Conservation (phyloP, 2,113 vertebrate genomes). For the Lophura nycthemera region DNA sequence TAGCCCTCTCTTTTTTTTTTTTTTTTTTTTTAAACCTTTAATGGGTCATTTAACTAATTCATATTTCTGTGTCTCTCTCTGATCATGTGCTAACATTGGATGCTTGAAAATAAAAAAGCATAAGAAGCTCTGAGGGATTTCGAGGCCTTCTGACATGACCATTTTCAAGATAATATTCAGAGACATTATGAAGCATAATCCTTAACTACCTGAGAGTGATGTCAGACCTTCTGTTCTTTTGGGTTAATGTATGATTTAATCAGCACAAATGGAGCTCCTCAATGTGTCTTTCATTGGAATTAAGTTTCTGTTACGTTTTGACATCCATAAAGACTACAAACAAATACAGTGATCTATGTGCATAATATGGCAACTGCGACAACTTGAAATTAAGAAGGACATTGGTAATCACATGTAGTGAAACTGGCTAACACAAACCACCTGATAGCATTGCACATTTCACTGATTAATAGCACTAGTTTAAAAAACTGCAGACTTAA, state of each 20-base stretch:
- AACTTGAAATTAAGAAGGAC: background rate
- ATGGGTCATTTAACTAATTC: background rate
- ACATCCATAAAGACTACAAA: background rate
- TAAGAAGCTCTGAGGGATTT: background rate
- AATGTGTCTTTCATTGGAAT: background rate
- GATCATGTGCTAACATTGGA: background rate
- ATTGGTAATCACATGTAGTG: background rate
- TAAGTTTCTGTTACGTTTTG: conserved; percentile 28
- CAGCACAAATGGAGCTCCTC: conserved; percentile 43
- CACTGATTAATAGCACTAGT: background rate
- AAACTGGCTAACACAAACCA: background rate
- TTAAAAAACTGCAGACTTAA: background rate
- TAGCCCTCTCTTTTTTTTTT: background rate
- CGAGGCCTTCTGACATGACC: background rate
- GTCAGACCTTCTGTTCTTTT: conserved; percentile 42
- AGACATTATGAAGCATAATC: conserved; percentile 21
- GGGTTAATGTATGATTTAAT: conserved; percentile 52
- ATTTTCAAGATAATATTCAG: conserved; percentile 40
- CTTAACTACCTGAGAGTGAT: conserved; percentile 42
- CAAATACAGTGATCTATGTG: background rate
- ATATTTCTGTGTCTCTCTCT: background rate
- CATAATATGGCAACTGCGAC: background rate
- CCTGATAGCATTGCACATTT: background rate
- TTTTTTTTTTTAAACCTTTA: background rate
- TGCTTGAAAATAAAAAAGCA: background rate